Percentiles rank a stretch among this genome's conserved stretches.
These are phyloP conservation scores for Trachythela sp. DNA, from an alignment of 64 coral and sea anemone genomes.

Conservation along the genomic window DNA sequence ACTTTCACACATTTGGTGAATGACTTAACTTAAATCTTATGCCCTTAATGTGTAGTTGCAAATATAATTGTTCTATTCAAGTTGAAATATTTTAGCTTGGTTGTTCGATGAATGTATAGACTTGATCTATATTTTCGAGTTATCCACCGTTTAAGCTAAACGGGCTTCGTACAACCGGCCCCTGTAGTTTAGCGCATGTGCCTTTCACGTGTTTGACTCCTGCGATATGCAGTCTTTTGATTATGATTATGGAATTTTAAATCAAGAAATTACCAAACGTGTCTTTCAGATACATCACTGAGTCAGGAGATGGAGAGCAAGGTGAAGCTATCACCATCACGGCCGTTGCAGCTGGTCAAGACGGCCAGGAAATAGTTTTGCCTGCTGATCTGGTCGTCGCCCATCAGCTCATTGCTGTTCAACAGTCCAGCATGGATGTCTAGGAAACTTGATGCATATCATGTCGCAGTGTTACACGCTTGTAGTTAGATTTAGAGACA, in stretches of 20 bases:
- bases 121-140: too few species aligned
- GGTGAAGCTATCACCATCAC: slow-evolving; percentile 1
- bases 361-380: background rate
- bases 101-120: too few species aligned
- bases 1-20: too few species aligned
- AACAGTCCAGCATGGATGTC: background rate
- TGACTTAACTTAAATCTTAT: too few species aligned
- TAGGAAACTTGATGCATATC: background rate
- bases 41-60: too few species aligned
- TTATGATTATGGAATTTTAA: background rate
- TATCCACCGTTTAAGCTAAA: too few species aligned
- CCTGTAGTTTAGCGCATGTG: too few species aligned
- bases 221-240: too few species aligned
- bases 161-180: too few species aligned
- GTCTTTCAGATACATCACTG: slow-evolving; percentile 7
- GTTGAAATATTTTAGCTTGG: too few species aligned
- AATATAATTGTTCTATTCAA: too few species aligned
- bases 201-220: too few species aligned
- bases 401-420: background rate
- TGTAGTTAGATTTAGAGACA: background rate
- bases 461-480: background rate
- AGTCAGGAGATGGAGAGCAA: background rate
- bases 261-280: background rate
- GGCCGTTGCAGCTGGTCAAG: background rate
- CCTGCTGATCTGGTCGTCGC: background rate